Evolutionary conservation across 2,797 vertebrate genomes (phyloP).

Genomic region (Macropus fuliginosus): DNA sequence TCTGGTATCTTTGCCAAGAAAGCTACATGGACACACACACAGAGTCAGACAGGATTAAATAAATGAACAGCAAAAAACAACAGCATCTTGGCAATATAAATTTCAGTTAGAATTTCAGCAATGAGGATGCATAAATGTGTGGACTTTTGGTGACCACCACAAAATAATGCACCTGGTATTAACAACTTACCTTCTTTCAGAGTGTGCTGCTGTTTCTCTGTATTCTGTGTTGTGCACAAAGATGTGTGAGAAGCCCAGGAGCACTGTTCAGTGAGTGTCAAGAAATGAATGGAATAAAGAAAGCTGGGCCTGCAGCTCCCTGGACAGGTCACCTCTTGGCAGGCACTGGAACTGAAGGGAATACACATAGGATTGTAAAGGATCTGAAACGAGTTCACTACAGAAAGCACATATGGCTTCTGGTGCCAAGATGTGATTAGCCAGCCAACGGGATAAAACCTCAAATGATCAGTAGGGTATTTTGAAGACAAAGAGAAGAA

Average conservation of each 20-base stretch:
- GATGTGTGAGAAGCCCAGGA: conserved; percentile 3
- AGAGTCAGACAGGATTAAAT: neutral
- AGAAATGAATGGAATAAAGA: conserved; percentile 4
- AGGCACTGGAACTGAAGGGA: neutral
- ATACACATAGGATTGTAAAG: neutral
- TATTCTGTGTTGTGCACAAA: neutral
- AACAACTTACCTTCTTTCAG: neutral
- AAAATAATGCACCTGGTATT: neutral
- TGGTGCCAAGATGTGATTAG: conserved; percentile 4
- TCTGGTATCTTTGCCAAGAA: neutral
- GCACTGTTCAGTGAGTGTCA: neutral
- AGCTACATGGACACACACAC: neutral
- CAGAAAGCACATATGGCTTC: neutral
- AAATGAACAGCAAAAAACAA: neutral
- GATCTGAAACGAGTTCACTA: neutral
- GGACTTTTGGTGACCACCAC: neutral
- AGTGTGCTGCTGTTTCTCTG: neutral
- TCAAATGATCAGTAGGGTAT: neutral
- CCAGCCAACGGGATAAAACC: neutral
- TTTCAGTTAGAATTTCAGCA: neutral
- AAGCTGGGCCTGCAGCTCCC: neutral
- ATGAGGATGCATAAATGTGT: neutral
- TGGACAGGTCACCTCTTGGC: neutral
- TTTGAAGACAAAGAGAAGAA: conserved; percentile 36
- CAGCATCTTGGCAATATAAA: neutral